These are phyloP conservation scores for Eupithecia subfuscata DNA, from an alignment of 2,888 invertebrate species.

Conservation along the genomic window DNA sequence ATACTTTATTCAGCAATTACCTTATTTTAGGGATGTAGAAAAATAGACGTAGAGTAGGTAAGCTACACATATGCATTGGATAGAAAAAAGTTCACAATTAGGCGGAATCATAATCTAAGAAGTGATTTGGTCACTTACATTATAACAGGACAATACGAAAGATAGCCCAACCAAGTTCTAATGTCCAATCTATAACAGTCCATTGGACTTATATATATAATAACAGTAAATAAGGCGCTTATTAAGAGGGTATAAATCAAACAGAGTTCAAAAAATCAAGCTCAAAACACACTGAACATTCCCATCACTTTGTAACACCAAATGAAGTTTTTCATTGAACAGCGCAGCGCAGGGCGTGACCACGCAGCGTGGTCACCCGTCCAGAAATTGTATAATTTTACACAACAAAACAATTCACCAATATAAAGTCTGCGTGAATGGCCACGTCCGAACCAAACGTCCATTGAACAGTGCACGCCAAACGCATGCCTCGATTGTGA, in stretches of 20 bases:
- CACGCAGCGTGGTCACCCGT: conserved; percentile 62
- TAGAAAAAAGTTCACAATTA: no score
- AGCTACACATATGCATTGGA: no score
- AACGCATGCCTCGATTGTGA: conserved; percentile 67
- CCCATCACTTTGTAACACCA: conserved; percentile 32
- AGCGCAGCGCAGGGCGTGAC: conserved; percentile 62
- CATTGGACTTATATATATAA: no score
- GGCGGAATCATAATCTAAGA: no score
- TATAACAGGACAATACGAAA: not conserved
- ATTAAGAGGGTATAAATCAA: not conserved
- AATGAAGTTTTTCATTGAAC: conserved; percentile 50
- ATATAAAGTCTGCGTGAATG: conserved; percentile 66
- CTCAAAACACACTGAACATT: not conserved
- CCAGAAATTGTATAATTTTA: conserved; percentile 78
- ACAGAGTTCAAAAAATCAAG: not conserved
- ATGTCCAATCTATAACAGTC: not conserved
- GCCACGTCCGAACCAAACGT: conserved; percentile 68
- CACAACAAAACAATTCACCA: conserved; percentile 71
- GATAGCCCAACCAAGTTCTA: not conserved
- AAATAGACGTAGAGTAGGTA: not conserved
- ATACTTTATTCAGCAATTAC: not conserved
- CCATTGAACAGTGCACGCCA: conserved; percentile 80
- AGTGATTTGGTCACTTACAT: no score
- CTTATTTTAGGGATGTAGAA: not conserved
- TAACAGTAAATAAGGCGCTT: not conserved